Percentiles rank a stretch among this genome's conserved stretches.
Conservation (phyloP, 2,888 invertebrate genomes). For the Encarsia formosa region DNA sequence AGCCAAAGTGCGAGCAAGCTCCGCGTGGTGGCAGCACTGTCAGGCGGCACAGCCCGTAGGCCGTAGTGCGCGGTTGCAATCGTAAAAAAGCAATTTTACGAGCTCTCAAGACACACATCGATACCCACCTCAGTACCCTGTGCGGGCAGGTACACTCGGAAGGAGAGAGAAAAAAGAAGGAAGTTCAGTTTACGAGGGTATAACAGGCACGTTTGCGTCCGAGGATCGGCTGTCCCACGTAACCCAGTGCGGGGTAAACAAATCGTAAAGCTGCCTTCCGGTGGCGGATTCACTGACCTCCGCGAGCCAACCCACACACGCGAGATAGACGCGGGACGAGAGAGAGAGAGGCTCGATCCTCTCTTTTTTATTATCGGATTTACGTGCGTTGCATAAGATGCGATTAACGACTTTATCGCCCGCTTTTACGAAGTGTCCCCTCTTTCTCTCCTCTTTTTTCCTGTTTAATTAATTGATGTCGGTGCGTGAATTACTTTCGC, state of each 20-base stretch:
- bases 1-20: no score
- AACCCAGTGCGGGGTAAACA: conserved; percentile 51
- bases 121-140: no score
- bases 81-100: no score
- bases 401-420: conserved; percentile 20
- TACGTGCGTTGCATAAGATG: conserved; percentile 24
- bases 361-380: conserved; percentile 27
- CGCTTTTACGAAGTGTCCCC: no score
- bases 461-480: conserved; percentile 8
- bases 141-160: no score
- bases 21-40: no score
- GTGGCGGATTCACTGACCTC: conserved; percentile 48
- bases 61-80: no score
- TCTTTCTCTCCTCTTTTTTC: conserved; percentile 1
- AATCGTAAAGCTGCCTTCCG: conserved; percentile 49
- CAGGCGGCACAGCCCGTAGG: no score
- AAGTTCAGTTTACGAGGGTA: conserved; percentile 48
- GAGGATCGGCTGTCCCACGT: conserved; percentile 49
- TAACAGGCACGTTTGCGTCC: conserved; percentile 52
- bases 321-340: conserved; percentile 14
- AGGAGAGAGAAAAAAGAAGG: no score
- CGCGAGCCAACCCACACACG: conserved; percentile 15
- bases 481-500: neutral
- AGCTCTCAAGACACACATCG: no score
- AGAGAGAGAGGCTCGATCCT: neutral